These are phyloP conservation scores for Brenthis daphne DNA, from an alignment of 2,888 invertebrate species.

Conservation along the genomic window DNA sequence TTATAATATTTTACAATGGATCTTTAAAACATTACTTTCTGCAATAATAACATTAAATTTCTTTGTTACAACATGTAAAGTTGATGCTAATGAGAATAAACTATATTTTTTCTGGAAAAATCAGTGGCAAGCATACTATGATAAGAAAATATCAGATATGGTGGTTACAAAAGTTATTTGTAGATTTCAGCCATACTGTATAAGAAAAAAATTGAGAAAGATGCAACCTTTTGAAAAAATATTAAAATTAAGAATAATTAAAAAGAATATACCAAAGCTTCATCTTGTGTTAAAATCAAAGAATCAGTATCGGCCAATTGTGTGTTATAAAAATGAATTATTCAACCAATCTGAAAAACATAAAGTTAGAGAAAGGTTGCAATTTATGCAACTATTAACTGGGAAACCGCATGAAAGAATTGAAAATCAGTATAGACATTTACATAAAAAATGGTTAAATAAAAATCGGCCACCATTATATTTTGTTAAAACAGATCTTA, in stretches of 20 bases:
- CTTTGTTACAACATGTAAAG: slow-evolving; percentile 71
- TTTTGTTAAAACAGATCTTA: slow-evolving; percentile 74
- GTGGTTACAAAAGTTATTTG: slow-evolving; percentile 55
- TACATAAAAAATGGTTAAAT: slow-evolving; percentile 60
- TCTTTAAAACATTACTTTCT: slow-evolving; percentile 60
- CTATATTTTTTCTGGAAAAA: slow-evolving; percentile 70
- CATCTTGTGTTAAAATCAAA: slow-evolving; percentile 66
- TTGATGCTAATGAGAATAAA: slow-evolving; percentile 69
- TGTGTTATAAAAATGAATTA: slow-evolving; percentile 61
- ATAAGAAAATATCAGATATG: slow-evolving; percentile 63
- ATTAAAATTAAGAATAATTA: slow-evolving; percentile 50
- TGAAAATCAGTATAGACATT: slow-evolving; percentile 54
- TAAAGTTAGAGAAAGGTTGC: slow-evolving; percentile 63
- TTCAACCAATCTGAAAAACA: slow-evolving; percentile 53
- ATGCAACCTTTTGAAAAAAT: slow-evolving; percentile 49
- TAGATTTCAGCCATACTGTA: slow-evolving; percentile 54
- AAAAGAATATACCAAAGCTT: slow-evolving; percentile 65
- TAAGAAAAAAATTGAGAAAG: slow-evolving; percentile 55
- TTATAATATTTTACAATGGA: slow-evolving; percentile 54
- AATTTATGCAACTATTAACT: slow-evolving; percentile 56
- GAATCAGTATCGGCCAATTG: slow-evolving; percentile 67
- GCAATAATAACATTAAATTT: slow-evolving; percentile 69
- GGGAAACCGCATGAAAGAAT: slow-evolving; percentile 53
- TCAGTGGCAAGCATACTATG: slow-evolving; percentile 75
- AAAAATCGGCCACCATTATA: slow-evolving; percentile 65